phyloP scores from a whole-genome alignment of 2,113 vertebrate species.

The Casuarius casuarius region DNA sequence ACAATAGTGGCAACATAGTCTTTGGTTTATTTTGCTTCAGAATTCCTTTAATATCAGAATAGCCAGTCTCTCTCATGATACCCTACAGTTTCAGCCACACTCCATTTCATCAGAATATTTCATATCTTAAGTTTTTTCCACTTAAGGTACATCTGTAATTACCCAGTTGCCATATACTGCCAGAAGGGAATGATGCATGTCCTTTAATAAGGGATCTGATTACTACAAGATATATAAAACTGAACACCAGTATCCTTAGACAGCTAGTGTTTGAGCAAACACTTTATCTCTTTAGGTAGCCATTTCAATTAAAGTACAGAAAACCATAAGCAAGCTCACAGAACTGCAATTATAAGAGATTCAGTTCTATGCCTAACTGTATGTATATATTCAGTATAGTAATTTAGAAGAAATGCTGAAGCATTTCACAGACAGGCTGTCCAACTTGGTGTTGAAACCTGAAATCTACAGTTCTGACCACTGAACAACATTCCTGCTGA shows the following conservation, averaged over 20 bases:
- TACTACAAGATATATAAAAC: not conserved
- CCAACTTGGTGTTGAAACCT: conserved; percentile 62
- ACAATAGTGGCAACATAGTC: not conserved
- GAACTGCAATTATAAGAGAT: not conserved
- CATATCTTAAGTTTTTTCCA: not conserved
- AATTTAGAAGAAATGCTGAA: not conserved
- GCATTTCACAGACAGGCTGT: conserved; percentile 42
- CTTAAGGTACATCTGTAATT: not conserved
- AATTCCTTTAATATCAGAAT: not conserved
- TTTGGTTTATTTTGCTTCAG: not conserved
- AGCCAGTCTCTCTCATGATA: not conserved
- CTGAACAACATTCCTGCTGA: conserved; percentile 40
- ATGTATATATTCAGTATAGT: not conserved
- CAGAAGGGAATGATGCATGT: not conserved
- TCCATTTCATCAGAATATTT: not conserved
- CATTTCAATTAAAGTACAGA: not conserved
- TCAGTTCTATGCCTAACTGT: not conserved
- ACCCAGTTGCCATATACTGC: not conserved
- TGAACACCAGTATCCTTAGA: not conserved
- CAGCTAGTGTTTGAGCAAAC: not conserved
- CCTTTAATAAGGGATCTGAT: not conserved
- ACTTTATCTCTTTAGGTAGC: not conserved
- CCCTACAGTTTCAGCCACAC: not conserved
- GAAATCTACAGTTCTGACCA: conserved; percentile 60
- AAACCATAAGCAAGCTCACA: not conserved